A percentile compares a stretch with the other conserved stretches of the same genome.
Conservation (phyloP, 2,113 vertebrate genomes). For the Cricetomys ansorgei region DNA sequence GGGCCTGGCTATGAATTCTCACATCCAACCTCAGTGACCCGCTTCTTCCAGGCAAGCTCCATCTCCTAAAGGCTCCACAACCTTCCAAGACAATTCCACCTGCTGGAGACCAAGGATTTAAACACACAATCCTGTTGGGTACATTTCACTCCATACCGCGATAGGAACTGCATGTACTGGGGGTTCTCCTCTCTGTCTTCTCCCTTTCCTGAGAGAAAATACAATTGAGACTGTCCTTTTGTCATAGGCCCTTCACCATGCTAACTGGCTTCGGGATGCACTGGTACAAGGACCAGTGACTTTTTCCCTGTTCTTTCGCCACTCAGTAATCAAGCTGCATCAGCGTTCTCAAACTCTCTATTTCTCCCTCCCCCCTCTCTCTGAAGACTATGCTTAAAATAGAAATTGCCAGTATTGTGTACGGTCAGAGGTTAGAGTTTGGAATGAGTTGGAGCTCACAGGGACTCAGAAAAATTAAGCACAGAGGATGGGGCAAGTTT, state of each 20-base stretch:
- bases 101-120: neutral
- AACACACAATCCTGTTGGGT: too few relatives aligned
- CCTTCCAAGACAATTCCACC: neutral
- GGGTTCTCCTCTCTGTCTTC: neutral
- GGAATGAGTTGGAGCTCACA: neutral
- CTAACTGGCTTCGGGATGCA: neutral
- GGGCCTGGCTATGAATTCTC: neutral
- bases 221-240: neutral
- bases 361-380: neutral
- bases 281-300: neutral
- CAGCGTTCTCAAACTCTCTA: neutral
- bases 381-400: slow-evolving; percentile 1
- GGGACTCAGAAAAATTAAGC: neutral
- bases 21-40: neutral
- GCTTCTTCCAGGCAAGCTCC: neutral
- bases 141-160: neutral
- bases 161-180: neutral
- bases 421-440: neutral
- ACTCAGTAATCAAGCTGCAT: neutral
- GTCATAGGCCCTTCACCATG: neutral
- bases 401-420: neutral
- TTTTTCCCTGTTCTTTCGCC: neutral
- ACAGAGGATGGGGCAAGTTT: neutral
- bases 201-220: neutral
- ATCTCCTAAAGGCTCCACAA: neutral